A percentile compares a stretch with the other conserved stretches of the same genome.
phyloP scores from a whole-genome alignment of 2,113 vertebrate species.

The Lethenteron reissneri region DNA sequence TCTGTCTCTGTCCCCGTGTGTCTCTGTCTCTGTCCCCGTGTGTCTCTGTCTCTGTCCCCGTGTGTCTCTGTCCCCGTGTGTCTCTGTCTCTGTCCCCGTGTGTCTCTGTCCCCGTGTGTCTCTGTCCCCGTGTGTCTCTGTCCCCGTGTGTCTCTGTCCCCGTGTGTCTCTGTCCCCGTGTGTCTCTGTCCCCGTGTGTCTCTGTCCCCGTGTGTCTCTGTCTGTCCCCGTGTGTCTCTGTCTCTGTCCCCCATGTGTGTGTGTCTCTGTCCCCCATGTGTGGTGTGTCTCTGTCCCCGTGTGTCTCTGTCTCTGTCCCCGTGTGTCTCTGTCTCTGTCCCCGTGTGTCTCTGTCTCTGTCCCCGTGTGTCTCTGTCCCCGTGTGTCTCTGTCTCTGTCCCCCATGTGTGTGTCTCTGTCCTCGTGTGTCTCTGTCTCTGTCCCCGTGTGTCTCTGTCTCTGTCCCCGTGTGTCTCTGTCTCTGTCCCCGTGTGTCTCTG shows the following conservation, averaged over 20 bases:
- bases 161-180: too few relatives aligned
- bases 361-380: neutral
- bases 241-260: too few relatives aligned
- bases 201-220: too few relatives aligned
- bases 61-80: neutral
- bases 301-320: neutral
- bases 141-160: neutral
- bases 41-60: neutral
- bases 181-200: too few relatives aligned
- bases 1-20: neutral
- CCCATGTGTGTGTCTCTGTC: neutral
- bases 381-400: neutral
- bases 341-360: neutral
- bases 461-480: too few relatives aligned
- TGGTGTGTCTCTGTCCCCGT: too few relatives aligned
- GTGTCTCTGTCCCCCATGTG: neutral
- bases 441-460: too few relatives aligned
- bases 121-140: neutral
- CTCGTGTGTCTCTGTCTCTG: neutral
- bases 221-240: too few relatives aligned
- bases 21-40: too few relatives aligned
- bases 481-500: neutral
- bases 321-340: neutral
- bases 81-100: too few relatives aligned
- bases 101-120: neutral